Evolutionary conservation across 2,888 invertebrate species (phyloP).

Genomic region (Ctenicera cuprea): DNA sequence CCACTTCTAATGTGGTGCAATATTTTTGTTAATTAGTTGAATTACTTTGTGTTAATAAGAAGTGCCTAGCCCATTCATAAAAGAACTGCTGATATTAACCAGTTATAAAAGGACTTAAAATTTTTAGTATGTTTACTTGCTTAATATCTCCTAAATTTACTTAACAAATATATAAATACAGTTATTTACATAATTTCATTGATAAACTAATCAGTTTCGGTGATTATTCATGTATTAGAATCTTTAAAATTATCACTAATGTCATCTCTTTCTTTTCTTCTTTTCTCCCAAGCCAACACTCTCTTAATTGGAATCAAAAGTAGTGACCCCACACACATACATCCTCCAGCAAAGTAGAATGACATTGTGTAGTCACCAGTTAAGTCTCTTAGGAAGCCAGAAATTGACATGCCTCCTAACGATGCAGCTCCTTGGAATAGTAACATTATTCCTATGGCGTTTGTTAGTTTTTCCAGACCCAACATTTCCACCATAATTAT

Average conservation of each 20-base stretch:
- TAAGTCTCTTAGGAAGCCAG: conserved; percentile 78
- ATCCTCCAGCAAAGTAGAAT: conserved; percentile 86
- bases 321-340: conserved; percentile 49
- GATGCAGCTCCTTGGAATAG: conserved; percentile 58
- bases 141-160: no score
- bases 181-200: conserved; percentile 12
- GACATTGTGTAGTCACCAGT: conserved; percentile 83
- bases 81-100: no score
- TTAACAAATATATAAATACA: background rate
- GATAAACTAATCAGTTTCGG: background rate
- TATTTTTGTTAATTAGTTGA: no score
- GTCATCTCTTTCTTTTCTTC: conserved; percentile 30
- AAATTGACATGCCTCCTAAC: conserved; percentile 79
- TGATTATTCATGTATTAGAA: background rate
- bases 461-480: conserved; percentile 57
- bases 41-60: no score
- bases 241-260: background rate
- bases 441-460: conserved; percentile 57
- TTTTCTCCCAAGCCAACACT: conserved; percentile 37
- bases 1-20: no score
- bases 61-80: no score
- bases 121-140: no score
- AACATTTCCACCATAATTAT: conserved; percentile 75
- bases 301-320: conserved; percentile 53
- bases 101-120: no score